A percentile compares a stretch with the other conserved stretches of the same genome.
Evolutionary conservation across 1,140 invertebrate species (phyloP).

Genomic region (Drosophila nigrodunni): DNA sequence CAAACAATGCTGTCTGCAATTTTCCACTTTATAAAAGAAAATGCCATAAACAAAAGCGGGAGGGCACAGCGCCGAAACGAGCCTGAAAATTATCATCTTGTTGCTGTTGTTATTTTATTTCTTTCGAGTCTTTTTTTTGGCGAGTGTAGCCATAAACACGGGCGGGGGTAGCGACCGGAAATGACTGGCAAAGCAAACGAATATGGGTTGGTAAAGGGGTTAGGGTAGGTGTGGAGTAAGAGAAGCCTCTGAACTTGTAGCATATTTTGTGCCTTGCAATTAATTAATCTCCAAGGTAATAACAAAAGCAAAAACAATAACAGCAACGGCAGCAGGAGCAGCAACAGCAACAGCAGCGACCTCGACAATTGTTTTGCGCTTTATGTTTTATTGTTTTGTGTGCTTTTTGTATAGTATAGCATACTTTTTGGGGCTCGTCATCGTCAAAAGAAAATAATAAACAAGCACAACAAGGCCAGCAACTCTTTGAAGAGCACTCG

Average conservation of each 20-base stretch:
- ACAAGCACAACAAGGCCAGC: slow-evolving; percentile 11
- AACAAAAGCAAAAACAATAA: slow-evolving; percentile 58
- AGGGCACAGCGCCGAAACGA: slow-evolving; percentile 42
- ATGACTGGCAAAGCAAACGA: slow-evolving; percentile 65
- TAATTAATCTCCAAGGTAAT: slow-evolving; percentile 82
- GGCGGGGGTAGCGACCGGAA: slow-evolving; percentile 48
- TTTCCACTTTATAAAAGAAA: slow-evolving; percentile 81
- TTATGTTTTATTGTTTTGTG: slow-evolving; percentile 67
- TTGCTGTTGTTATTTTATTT: slow-evolving; percentile 49
- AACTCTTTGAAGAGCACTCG: slow-evolving; percentile 39
- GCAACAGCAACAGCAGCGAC: slow-evolving; percentile 30
- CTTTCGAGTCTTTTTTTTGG: slow-evolving; percentile 34
- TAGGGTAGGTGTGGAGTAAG: background rate
- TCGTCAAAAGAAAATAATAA: slow-evolving; percentile 13
- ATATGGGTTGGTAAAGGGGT: slow-evolving; percentile 3
- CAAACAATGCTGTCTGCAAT: slow-evolving; percentile 82
- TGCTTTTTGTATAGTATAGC: slow-evolving; percentile 23
- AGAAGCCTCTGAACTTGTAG: slow-evolving; percentile 59
- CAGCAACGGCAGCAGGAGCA: background rate
- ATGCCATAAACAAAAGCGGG: slow-evolving; percentile 70
- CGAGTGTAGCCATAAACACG: slow-evolving; percentile 63
- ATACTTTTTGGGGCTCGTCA: slow-evolving; percentile 32
- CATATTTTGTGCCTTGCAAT: slow-evolving; percentile 74
- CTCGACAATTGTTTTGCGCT: slow-evolving; percentile 70
- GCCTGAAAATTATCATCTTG: slow-evolving; percentile 78